Conservation (phyloP, 2,797 vertebrate species). For the Micropoecilia bifurca region DNA sequence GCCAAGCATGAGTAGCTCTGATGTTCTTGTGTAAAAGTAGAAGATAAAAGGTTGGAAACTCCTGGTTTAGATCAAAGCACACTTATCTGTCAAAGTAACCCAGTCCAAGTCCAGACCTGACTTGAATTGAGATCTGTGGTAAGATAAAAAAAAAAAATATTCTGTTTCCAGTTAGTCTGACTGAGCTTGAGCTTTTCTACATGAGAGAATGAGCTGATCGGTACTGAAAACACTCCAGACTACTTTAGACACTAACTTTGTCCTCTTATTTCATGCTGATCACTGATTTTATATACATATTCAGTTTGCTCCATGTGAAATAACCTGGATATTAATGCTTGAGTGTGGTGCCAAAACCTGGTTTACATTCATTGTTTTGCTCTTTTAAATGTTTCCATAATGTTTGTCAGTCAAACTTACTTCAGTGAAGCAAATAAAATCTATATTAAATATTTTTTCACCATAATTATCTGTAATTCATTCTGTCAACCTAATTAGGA, state of each 20-base stretch:
- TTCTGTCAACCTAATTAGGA: not conserved
- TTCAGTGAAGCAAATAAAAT: not conserved
- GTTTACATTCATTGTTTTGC: not conserved
- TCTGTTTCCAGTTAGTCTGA: not conserved
- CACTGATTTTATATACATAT: not conserved
- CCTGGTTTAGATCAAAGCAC: not conserved
- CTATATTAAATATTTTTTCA: not conserved
- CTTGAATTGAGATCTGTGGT: not conserved
- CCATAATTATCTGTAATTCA: not conserved
- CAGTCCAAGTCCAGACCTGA: not conserved
- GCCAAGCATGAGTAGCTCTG: not conserved
- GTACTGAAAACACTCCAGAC: not conserved
- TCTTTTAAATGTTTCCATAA: not conserved
- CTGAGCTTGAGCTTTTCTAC: not conserved
- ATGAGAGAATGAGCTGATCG: not conserved
- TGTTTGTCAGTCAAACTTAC: not conserved
- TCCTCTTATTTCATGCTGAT: not conserved
- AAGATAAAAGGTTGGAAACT: not conserved
- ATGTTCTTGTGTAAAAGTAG: not conserved
- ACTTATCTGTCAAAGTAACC: not conserved
- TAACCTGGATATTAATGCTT: not conserved
- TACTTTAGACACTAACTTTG: not conserved
- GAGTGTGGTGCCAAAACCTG: not conserved
- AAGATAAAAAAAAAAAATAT: not conserved
- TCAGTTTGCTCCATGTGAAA: not conserved